These are phyloP conservation scores for Mimachlamys varia DNA, from an alignment of 2,888 invertebrate genomes.

Conservation along the genomic window DNA sequence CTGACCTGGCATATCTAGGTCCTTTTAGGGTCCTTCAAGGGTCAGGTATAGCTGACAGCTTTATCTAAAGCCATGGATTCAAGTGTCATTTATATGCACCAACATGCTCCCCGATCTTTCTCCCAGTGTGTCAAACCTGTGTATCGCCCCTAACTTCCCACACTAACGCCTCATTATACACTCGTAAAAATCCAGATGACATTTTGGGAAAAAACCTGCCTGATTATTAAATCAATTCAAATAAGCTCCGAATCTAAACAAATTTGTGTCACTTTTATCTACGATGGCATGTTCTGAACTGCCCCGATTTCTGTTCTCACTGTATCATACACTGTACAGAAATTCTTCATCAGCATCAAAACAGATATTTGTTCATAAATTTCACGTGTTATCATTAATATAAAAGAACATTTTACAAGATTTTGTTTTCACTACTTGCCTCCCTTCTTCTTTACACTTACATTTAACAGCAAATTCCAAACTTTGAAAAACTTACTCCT, in stretches of 20 bases:
- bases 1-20: neutral
- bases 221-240: slow-evolving; percentile 3
- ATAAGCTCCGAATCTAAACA: neutral
- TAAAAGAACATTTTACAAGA: too few species aligned
- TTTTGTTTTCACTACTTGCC: too few species aligned
- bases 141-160: neutral
- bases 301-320: neutral
- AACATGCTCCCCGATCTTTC: neutral
- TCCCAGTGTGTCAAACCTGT: neutral
- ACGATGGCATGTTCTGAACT: neutral
- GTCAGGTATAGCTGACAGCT: neutral
- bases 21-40: neutral
- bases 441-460: too few species aligned
- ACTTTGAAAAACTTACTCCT: too few species aligned
- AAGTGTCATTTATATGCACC: slow-evolving; percentile 29
- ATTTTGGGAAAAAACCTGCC: neutral
- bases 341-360: neutral
- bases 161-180: neutral
- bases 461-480: too few species aligned
- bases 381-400: too few species aligned
- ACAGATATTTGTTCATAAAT: too few species aligned
- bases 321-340: neutral
- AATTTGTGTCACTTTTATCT: slow-evolving; percentile 22
- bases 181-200: neutral
- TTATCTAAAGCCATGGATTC: neutral